Evolutionary conservation across 64 coral and sea anemone genomes (phyloP).

Genomic region (Pachyseris speciosa): DNA sequence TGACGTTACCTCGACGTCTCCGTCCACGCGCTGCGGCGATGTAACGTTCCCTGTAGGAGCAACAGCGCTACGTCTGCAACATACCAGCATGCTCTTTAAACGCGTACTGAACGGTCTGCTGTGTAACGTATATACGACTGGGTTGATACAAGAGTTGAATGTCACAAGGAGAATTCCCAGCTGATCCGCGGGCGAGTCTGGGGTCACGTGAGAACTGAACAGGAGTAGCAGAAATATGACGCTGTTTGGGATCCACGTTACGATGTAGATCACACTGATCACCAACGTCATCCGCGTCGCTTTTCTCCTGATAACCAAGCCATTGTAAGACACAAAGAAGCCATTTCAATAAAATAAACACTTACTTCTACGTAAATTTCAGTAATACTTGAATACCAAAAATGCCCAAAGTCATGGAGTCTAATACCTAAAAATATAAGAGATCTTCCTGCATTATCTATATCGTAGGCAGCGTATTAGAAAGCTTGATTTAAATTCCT

Average conservation of each 20-base stretch:
- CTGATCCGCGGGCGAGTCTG: neutral
- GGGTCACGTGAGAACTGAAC: neutral
- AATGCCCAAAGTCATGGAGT: no score
- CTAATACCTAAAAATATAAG: no score
- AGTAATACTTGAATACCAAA: no score
- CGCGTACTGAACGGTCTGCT: neutral
- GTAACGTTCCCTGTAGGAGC: neutral
- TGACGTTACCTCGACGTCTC: neutral
- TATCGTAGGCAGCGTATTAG: no score
- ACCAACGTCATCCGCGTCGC: conserved; percentile 6
- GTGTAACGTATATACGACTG: conserved; percentile 14
- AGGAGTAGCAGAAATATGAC: conserved; percentile 1
- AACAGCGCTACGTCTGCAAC: neutral
- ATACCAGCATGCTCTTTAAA: neutral
- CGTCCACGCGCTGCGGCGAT: neutral
- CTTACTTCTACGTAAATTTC: no score
- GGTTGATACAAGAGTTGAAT: conserved; percentile 26
- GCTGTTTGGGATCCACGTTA: conserved; percentile 39
- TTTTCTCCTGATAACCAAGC: neutral
- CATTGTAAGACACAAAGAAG: neutral
- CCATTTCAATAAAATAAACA: no score
- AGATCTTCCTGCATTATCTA: no score
- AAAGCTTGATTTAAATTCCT: no score
- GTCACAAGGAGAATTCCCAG: conserved; percentile 1
- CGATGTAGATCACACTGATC: conserved; percentile 6